Percentiles rank a stretch among this genome's conserved stretches.
Evolutionary conservation across 2,113 vertebrate species (phyloP).

Genomic region (Lathamus discolor): DNA sequence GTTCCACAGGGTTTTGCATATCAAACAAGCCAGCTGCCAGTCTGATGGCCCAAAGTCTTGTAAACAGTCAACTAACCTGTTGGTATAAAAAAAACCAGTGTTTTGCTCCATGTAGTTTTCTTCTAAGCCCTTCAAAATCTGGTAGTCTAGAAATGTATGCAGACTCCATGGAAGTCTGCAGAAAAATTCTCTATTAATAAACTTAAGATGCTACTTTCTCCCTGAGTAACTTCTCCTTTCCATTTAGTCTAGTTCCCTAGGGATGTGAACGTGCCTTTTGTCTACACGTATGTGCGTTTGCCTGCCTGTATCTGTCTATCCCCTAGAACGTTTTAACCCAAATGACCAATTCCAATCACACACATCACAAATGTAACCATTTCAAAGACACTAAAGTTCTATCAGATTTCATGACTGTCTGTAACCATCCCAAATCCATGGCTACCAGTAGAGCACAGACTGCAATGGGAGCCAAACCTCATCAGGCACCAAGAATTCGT

Average conservation of each 20-base stretch:
- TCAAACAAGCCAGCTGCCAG: conserved; percentile 89
- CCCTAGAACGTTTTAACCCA: not conserved
- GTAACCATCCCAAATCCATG: not conserved
- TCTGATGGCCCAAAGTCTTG: conserved; percentile 87
- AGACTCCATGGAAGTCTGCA: not conserved
- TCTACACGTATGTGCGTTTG: fast-evolving
- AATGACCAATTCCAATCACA: not conserved
- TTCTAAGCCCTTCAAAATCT: not conserved
- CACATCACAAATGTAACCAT: not conserved
- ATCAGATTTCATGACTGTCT: not conserved
- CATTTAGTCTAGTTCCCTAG: not conserved
- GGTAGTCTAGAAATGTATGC: not conserved
- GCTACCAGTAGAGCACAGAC: not conserved
- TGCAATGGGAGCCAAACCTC: not conserved
- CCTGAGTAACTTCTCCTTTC: not conserved
- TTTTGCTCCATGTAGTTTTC: not conserved
- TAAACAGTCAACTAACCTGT: conserved; percentile 90
- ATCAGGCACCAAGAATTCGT: not conserved
- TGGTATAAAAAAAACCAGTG: not conserved
- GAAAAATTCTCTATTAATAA: not conserved
- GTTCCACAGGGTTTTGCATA: conserved; percentile 96
- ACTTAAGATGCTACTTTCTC: not conserved
- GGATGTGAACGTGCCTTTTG: not conserved
- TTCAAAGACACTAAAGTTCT: not conserved
- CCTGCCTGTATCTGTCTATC: not conserved